phyloP scores from a whole-genome alignment of 2,113 vertebrate genomes.

The Antechinus stuartii region DNA sequence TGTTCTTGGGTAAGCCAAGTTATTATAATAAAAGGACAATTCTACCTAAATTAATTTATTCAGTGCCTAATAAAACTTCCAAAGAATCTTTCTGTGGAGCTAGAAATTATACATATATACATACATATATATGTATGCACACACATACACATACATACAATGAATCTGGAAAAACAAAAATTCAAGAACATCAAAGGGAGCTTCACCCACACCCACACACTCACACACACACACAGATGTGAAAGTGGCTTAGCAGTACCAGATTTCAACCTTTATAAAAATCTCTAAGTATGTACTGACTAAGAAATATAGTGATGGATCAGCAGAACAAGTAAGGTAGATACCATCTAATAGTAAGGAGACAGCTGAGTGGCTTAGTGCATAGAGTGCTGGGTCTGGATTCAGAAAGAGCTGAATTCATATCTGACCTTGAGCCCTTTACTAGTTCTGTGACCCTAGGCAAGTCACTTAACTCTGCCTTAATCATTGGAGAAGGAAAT shows the following conservation, averaged over 20 bases:
- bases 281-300: not conserved
- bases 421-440: too few species aligned
- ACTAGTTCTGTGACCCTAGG: too few species aligned
- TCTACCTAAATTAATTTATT: not conserved
- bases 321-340: not conserved
- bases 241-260: not conserved
- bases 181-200: not conserved
- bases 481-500: too few species aligned
- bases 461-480: too few species aligned
- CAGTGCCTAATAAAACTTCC: not conserved
- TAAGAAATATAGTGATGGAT: not conserved
- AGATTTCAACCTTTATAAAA: not conserved
- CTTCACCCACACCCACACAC: too few species aligned
- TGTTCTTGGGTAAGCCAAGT: not conserved
- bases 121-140: too few species aligned
- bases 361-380: too few species aligned
- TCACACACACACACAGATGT: not conserved
- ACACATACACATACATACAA: too few species aligned
- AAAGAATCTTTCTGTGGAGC: too few species aligned
- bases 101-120: too few species aligned
- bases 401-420: too few species aligned
- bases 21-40: not conserved
- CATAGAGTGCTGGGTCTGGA: too few species aligned
- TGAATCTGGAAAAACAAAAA: not conserved
- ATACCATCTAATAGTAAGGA: not conserved